Evolutionary conservation across 2,113 vertebrate genomes (phyloP).

Genomic region (Neofelis nebulosa): DNA sequence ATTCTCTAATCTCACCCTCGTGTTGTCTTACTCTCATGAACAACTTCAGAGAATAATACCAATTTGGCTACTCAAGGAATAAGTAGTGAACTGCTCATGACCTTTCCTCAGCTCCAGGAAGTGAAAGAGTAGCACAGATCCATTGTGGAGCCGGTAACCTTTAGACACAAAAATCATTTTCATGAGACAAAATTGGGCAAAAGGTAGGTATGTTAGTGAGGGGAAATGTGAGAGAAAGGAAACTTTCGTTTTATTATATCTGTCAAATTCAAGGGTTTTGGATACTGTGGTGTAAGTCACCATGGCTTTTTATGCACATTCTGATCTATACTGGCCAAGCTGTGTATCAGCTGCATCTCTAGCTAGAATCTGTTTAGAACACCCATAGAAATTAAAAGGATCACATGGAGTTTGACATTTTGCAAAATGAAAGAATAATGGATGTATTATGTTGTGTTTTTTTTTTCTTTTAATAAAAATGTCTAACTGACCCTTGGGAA

Average conservation of each 20-base stretch:
- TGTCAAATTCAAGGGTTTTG: constrained; percentile 41
- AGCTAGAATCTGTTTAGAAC: constrained; percentile 84
- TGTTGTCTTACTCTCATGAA: constrained; percentile 56
- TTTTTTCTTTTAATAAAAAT: constrained; percentile 84
- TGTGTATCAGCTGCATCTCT: constrained; percentile 78
- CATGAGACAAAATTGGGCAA: constrained; percentile 2
- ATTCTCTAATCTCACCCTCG: constrained; percentile 37
- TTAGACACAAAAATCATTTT: constrained; percentile 65
- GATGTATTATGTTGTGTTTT: constrained; percentile 83
- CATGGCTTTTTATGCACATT: constrained; percentile 62
- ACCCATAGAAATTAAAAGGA: constrained; percentile 88
- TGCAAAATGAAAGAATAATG: constrained; percentile 86
- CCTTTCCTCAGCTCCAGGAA: constrained; percentile 75
- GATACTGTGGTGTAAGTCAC: not conserved
- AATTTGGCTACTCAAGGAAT: constrained; percentile 68
- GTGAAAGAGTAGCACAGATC: constrained; percentile 62
- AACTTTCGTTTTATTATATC: constrained; percentile 47
- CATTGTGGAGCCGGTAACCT: constrained; percentile 49
- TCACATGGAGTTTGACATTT: constrained; percentile 88
- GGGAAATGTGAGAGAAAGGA: constrained; percentile 50
- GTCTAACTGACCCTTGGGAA: constrained; percentile 79
- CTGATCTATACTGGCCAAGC: constrained; percentile 77
- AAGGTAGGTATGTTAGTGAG: constrained; percentile 20
- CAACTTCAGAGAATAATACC: constrained; percentile 70
- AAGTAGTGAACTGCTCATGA: constrained; percentile 73